phyloP scores from a whole-genome alignment of 2,113 vertebrate genomes.

The Microcebus lehilahytsara region DNA sequence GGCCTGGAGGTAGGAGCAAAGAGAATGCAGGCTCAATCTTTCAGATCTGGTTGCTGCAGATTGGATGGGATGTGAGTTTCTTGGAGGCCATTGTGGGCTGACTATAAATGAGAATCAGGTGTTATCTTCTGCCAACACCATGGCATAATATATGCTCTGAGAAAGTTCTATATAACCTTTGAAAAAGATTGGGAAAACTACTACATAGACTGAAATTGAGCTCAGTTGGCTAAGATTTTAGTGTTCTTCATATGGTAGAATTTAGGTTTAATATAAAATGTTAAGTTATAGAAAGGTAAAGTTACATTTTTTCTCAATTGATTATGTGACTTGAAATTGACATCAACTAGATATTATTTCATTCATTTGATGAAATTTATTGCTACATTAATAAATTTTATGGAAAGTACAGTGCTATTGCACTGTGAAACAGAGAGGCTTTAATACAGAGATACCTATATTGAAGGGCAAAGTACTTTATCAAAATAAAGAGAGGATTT shows the following conservation, averaged over 20 bases:
- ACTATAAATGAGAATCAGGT: not conserved
- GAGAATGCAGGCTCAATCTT: too few species aligned
- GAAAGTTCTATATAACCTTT: not conserved
- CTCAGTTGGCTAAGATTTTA: not conserved
- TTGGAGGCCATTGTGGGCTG: not conserved
- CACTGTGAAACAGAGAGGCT: not conserved
- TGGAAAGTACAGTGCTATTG: not conserved
- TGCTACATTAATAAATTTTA: not conserved
- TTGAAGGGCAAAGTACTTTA: conserved; percentile 9
- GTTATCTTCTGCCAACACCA: not conserved
- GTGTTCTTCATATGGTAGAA: not conserved
- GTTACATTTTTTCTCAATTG: not conserved
- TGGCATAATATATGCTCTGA: not conserved
- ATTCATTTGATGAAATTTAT: not conserved
- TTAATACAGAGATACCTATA: not conserved
- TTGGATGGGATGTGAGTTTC: not conserved
- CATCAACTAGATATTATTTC: not conserved
- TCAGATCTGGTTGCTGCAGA: not conserved
- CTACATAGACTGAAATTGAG: not conserved
- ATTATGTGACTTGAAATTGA: conserved; percentile 31
- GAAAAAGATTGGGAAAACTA: not conserved
- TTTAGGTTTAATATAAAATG: conserved; percentile 28
- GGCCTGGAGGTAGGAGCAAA: not conserved
- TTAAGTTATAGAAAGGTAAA: conserved; percentile 8
- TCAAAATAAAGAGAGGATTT: conserved; percentile 3